phyloP scores from a whole-genome alignment of 2,888 invertebrate genomes.

The Heliconius ethilla region DNA sequence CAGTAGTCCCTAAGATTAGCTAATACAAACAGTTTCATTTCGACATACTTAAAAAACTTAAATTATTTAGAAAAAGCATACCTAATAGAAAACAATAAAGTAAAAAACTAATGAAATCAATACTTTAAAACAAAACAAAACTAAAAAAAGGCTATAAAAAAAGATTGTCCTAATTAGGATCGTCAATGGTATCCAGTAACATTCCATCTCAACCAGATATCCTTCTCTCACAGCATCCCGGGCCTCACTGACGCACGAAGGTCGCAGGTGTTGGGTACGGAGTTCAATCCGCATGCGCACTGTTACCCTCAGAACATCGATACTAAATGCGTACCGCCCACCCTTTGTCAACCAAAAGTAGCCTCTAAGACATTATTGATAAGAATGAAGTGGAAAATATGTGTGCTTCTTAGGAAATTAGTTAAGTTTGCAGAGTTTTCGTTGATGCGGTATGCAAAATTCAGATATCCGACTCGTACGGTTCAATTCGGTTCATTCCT shows the following conservation, averaged over 20 bases:
- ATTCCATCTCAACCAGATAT: constrained; percentile 1
- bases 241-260: constrained; percentile 54
- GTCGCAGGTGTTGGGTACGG: constrained; percentile 58
- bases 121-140: background rate
- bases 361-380: constrained; percentile 43
- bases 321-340: constrained; percentile 43
- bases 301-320: constrained; percentile 49
- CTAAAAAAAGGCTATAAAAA: background rate
- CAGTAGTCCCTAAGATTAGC: no score
- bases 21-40: no score
- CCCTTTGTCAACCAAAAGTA: constrained; percentile 41
- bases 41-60: no score
- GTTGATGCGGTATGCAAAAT: constrained; percentile 52
- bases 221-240: constrained; percentile 42
- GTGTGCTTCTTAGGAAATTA: constrained; percentile 3
- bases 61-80: no score
- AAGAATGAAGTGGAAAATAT: constrained; percentile 26
- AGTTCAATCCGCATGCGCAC: constrained; percentile 66
- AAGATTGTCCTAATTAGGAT: constrained; percentile 7
- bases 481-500: constrained; percentile 47
- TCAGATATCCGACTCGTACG: constrained; percentile 50
- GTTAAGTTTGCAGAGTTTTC: constrained; percentile 43
- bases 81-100: background rate
- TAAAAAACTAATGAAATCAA: background rate
- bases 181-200: constrained; percentile 13